Base-by-base conservation (phyloP, 2,113 vertebrate genomes). In the Oxyura jamaicensis region DNA sequence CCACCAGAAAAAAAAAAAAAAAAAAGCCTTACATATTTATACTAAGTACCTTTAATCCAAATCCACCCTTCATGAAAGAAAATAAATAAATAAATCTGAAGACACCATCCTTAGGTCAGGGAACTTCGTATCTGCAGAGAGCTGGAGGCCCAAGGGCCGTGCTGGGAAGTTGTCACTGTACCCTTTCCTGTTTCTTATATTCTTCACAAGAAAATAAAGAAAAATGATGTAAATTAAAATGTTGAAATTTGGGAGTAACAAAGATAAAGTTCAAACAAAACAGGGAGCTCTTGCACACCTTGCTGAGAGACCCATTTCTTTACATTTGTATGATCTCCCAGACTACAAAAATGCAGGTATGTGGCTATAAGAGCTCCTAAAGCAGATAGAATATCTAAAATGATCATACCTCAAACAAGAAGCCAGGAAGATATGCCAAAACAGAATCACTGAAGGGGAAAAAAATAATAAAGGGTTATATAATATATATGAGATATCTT, bases 391-490 rank as follows among this genome's bases (percentile, higher is more conserved):
- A 41, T 83, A 63, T 26, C 20, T 63, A 18, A 71, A 90, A 60
- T 36, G 2, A 14, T 28, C 4, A 41, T 35, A 73, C 11, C 52
- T 78, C 42, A 59, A 56, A 23, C 10, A 14, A 8, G 29, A 80
- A 52, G 2, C 8, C 66, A 59, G 3, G 13, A 83, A 81, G 19
- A 44, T 9, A 65, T 11, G 8, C 4, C 13, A 67, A 91, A 85
- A 71, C 1, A 86, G 23, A 80, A 12, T 6, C 36, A 91, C 15
- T 13, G 20, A 93, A 58, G 3, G 5, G 3, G 41, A 41, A 6
- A 60, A 2, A 36, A 58, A 44, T 8, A 13, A n/a, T 13, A 60
- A 22, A 11, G 1, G 0, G 44, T 2, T 25, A 21, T 22, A 74
- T 74, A 56, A n/a, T 26, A n/a, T 28, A 13, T n/a, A 35, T 19